Base-by-base conservation (phyloP, 2,888 invertebrate genomes). In the Ophion costatus region DNA sequence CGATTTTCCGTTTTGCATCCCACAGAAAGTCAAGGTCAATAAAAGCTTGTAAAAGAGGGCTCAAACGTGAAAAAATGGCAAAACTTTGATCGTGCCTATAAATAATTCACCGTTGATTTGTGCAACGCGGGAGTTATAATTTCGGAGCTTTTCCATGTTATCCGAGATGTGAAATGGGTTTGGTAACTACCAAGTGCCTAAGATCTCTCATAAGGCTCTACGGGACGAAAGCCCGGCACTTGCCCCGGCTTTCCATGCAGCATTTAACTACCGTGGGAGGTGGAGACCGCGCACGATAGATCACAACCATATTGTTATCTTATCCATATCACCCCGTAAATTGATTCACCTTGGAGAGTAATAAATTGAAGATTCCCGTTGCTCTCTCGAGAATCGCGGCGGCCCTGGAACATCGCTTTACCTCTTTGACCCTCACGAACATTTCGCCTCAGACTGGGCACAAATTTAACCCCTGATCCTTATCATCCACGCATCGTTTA, bases 341-440 rank as follows among this genome's bases (percentile, higher is more conserved):
- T 82, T 82, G 82, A 82, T 82, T 82, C 71, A 76, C 82, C 76
- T 76, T 64, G 64, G 76, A 76, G 82, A 82, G 70, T 82, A 76
- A 76, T 82, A 82, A 82, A 82, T 82, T 70, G 70, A 76, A 76
- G 42, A 75, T 76, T 76, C 82, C 51, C 63, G 57, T 76, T 71
- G 64, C 69, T 20, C 70, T 59, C 56, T 24, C 63, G 57, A 64
- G 64, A 70, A 76, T 17, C 42, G 45, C 20, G 63, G 38, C 38
- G 56, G 38, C 67, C 42, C 63, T 64, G 64, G 42, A 71, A 76
- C 59, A 76, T 82, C 70, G 14, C 56, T 77, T 63, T 57, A 57
- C 70, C 57, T 76, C 70, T 76, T 75, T 51, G 51, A 70, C 63
- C 42, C 64, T 22, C 29, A 33, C 67, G 20, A 42, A 67, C 66